Evolutionary conservation across 2,888 invertebrate genomes (phyloP), one percentile per base, ranked within the genome.

Genomic region (Pasiphila rectangulata): DNA sequence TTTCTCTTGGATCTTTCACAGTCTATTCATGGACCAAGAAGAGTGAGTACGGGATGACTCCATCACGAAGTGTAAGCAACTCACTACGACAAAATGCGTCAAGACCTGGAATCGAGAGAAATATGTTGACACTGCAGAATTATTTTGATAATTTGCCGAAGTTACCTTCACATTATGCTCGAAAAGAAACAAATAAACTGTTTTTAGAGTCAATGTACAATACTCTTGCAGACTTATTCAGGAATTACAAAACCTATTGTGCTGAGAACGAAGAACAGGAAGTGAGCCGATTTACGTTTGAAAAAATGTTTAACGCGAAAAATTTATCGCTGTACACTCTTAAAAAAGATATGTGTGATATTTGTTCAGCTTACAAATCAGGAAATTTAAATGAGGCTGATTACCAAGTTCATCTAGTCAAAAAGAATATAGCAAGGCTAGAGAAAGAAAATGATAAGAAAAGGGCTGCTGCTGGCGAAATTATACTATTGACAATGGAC

Each of bases 341-440:
- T 20, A 59, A 60, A 52, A 62, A 59, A 39, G 59, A 64, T 39
- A 60, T 57, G 57, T 63, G 61, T 29, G 63, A 61, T 35, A 34
- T 36, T 12, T 63, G 61, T 36, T 23, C 17, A 17, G 32, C 47
- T 7, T 41, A 60, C 37, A 34, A 10, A 30, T 53, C 19, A 13
- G 59, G 59, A 5, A 39, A 39, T 16, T 9, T 24, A 24, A 24
- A 9, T 24, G 9, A 24, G 9, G 24, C 16, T n/a, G 30, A 30
- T 16, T 30, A 7, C 16, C 30, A 30, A 30, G 16, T 30, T n/a
- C 30, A 30, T n/a, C 15, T 7, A 15, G n/a, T 30, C 32, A 34
- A 42, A 23, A 42, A 42, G 19, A 42, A 42, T 13, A 23, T 34
- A 19, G 62, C 63, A 2, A 56, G 60, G 44, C 23, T 51, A 40